Evolutionary conservation across 2,888 invertebrate genomes (phyloP).

Genomic region (Fragum whitleyi): DNA sequence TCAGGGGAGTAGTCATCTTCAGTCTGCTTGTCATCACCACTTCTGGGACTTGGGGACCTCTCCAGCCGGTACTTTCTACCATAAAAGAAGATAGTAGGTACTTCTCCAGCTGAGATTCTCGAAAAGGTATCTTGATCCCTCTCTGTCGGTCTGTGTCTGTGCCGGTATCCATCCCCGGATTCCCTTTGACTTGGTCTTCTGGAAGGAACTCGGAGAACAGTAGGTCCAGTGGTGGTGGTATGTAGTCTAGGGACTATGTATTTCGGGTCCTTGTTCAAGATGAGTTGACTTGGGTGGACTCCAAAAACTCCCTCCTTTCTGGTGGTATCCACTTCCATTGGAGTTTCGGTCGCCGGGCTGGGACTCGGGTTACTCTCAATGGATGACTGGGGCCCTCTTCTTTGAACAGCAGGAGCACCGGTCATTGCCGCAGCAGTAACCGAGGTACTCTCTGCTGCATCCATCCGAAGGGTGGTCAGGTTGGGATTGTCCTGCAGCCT

Average conservation of each 20-base stretch:
- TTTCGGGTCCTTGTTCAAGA: not conserved
- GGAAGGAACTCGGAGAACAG: not conserved
- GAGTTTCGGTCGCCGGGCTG: not conserved
- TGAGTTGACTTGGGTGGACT: not conserved
- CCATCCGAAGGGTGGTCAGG: not conserved
- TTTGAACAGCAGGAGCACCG: not conserved
- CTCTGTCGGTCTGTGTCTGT: not conserved
- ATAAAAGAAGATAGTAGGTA: not conserved
- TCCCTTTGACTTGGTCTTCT: not conserved
- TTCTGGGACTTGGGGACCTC: conserved; percentile 1
- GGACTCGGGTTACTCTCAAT: not conserved
- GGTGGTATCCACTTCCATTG: not conserved
- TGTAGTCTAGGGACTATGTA: not conserved
- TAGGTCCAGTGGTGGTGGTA: not conserved
- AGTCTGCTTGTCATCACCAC: not conserved
- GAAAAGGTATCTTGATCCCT: not conserved
- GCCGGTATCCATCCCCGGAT: not conserved
- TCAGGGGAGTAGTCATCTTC: too few relatives aligned
- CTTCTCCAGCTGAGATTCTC: not conserved
- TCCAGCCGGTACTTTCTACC: not conserved
- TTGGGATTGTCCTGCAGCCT: conserved; percentile 13
- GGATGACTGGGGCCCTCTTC: not conserved
- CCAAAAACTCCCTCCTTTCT: too few relatives aligned
- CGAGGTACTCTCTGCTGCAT: not conserved
- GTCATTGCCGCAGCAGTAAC: not conserved